Percentiles rank a stretch among this genome's conserved stretches.
Evolutionary conservation across 1,140 invertebrate genomes (phyloP).

Genomic region (Metaphire vulgaris): DNA sequence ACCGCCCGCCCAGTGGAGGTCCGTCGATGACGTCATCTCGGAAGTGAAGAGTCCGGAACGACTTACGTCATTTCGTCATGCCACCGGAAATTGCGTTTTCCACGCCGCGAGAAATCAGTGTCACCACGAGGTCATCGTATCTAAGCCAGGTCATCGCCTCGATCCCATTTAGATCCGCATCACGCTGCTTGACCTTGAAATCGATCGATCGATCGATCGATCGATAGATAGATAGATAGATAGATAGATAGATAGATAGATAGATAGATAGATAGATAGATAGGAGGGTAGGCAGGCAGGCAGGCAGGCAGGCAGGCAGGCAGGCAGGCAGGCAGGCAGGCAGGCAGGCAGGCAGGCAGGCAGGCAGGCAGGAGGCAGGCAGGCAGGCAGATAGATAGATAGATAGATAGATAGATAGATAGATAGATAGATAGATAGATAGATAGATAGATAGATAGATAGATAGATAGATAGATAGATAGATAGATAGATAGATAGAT

Average conservation of each 20-base stretch:
- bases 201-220: not conserved
- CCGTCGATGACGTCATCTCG: too few relatives aligned
- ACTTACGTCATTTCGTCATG: too few relatives aligned
- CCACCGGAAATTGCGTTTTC: too few relatives aligned
- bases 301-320: not conserved
- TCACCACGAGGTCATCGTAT: too few relatives aligned
- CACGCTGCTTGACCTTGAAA: too few relatives aligned
- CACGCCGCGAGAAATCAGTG: too few relatives aligned
- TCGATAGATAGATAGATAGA: not conserved
- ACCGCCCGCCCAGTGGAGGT: too few relatives aligned
- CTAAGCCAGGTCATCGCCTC: too few relatives aligned
- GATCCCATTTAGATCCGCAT: too few relatives aligned
- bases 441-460: not conserved
- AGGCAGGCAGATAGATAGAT: not conserved
- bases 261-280: constrained; percentile 3
- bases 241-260: constrained; percentile 3
- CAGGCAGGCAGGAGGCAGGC: not conserved
- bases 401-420: not conserved
- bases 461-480: not conserved
- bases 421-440: not conserved
- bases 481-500: not conserved
- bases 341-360: not conserved
- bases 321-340: not conserved
- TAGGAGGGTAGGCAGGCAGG: not conserved
- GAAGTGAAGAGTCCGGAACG: too few relatives aligned